These are phyloP conservation scores for Paraescarpia echinospica DNA, from an alignment of 1,140 invertebrate species.

Conservation along the genomic window DNA sequence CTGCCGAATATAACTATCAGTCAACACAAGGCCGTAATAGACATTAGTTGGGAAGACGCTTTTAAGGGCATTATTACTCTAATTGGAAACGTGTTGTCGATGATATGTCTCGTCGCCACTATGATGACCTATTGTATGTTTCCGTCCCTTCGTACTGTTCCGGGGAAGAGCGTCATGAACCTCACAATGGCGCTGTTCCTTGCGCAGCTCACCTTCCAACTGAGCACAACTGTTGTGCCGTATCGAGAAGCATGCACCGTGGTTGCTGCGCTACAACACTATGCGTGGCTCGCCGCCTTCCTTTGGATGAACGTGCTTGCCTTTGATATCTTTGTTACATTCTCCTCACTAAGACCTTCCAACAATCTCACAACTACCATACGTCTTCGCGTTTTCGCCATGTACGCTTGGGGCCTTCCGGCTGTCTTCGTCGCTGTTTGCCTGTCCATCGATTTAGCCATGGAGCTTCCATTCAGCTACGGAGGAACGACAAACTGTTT, in stretches of 20 bases:
- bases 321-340: conserved; percentile 67
- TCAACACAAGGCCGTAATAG: neutral
- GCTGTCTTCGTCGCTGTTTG: conserved; percentile 57
- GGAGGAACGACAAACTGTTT: neutral
- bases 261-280: conserved; percentile 59
- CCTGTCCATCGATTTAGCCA: conserved; percentile 55
- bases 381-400: conserved; percentile 60
- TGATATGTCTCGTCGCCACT: conserved; percentile 34
- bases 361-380: conserved; percentile 29
- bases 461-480: neutral
- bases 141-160: conserved; percentile 58
- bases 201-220: conserved; percentile 58
- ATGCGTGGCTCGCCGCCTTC: conserved; percentile 62
- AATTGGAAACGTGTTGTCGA: conserved; percentile 35
- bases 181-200: conserved; percentile 57
- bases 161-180: conserved; percentile 61
- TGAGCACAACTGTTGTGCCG: conserved; percentile 38
- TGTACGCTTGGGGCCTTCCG: conserved; percentile 61
- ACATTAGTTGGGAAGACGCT: neutral
- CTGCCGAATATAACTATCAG: neutral
- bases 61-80: conserved; percentile 27
- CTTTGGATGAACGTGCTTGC: conserved; percentile 65
- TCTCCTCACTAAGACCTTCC: conserved; percentile 41
- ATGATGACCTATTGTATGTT: conserved; percentile 54
- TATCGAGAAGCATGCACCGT: conserved; percentile 34